Evolutionary conservation across 2,888 invertebrate genomes (phyloP).

Genomic region (Drosophila tanythrix): DNA sequence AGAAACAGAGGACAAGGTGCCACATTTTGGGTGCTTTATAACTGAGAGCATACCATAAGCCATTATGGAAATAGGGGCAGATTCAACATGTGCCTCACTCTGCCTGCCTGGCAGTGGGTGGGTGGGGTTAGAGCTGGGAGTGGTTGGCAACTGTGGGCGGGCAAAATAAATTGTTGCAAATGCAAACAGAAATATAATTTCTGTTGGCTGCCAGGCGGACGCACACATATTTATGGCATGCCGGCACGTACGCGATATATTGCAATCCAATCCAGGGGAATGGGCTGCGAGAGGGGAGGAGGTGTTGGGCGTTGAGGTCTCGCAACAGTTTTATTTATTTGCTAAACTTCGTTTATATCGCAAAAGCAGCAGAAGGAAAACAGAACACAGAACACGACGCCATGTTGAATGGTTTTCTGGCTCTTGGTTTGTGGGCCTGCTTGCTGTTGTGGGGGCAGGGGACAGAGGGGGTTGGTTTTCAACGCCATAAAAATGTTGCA

Average conservation of each 20-base stretch:
- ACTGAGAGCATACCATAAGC: conserved; percentile 8
- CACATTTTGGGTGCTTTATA: conserved; percentile 16
- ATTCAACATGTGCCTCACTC: conserved; percentile 5
- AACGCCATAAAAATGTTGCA: conserved; percentile 66
- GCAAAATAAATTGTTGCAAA: conserved; percentile 75
- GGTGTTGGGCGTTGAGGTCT: conserved; percentile 3
- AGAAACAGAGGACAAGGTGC: conserved; percentile 25
- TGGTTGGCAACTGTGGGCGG: conserved; percentile 5
- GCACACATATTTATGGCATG: conserved; percentile 76
- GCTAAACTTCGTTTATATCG: conserved; percentile 76
- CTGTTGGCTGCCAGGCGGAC: conserved; percentile 59
- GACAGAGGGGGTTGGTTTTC: conserved; percentile 22
- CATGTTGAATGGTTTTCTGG: conserved; percentile 66
- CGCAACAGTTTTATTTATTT: conserved; percentile 72
- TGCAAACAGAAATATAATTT: conserved; percentile 81
- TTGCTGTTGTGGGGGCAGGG: background rate
- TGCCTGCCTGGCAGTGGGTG: background rate
- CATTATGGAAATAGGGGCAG: conserved; percentile 26
- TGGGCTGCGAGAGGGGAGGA: background rate
- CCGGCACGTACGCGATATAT: conserved; percentile 80
- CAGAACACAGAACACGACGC: conserved; percentile 56
- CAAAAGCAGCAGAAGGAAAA: conserved; percentile 50
- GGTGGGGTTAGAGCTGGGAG: background rate
- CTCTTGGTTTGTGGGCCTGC: conserved; percentile 12
- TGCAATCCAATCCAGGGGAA: conserved; percentile 67